phyloP scores from a whole-genome alignment of 2,888 invertebrate genomes.

The Gryllus longicercus region DNA sequence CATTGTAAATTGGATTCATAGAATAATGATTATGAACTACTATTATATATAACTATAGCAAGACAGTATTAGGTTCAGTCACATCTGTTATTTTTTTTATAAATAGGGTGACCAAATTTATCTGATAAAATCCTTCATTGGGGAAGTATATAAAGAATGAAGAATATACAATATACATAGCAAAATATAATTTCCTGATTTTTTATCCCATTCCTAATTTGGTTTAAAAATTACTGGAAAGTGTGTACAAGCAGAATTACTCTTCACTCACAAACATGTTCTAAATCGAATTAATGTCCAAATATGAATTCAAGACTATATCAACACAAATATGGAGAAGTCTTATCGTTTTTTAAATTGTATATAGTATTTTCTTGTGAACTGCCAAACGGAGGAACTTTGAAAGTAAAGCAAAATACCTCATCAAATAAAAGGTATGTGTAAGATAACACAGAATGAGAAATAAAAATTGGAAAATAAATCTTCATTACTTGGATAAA shows the following conservation, averaged over 20 bases:
- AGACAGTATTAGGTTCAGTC: conserved; percentile 6
- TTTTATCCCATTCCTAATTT: background rate
- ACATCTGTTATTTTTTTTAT: conserved; percentile 11
- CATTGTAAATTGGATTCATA: conserved; percentile 26
- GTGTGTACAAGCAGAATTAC: background rate
- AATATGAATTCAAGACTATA: background rate
- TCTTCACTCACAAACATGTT: background rate
- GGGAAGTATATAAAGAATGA: background rate
- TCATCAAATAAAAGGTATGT: background rate
- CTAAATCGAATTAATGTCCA: background rate
- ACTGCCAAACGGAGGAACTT: background rate
- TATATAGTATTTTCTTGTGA: background rate
- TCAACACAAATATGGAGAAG: background rate
- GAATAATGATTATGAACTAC: conserved; percentile 25
- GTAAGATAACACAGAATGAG: background rate
- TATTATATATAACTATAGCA: conserved; percentile 31
- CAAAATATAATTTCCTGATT: conserved; percentile 4
- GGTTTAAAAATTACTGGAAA: background rate
- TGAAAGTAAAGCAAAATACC: background rate
- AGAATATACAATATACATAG: conserved; percentile 7
- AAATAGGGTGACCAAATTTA: conserved; percentile 17
- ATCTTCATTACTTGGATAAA: background rate
- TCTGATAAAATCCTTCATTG: background rate
- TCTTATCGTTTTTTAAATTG: background rate
- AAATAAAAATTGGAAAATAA: background rate